Base-by-base conservation (phyloP, 2,797 vertebrate species). In the Rachycentron canadum region DNA sequence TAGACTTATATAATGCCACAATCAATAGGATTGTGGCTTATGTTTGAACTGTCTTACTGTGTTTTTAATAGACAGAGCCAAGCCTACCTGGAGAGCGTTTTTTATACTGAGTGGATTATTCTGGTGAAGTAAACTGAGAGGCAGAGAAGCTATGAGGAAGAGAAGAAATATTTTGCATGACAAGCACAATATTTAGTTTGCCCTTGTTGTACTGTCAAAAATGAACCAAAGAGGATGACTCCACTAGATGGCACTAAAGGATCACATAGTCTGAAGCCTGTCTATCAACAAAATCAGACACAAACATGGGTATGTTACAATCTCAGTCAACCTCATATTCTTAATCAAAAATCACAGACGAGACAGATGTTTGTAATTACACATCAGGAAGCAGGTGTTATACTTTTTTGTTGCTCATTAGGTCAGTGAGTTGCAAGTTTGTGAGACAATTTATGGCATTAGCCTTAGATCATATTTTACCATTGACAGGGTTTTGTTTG, bases 241-340 rank as follows among this genome's bases (percentile, higher is more conserved):
- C 61, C 91, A 89, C 77, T 58, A 90, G 91, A 82, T 89, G 86
- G 89, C 2, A 25, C 17, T 82, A 78, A 78, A 62, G 43, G 41
- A 62, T 72, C 56, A 76, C 30, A 3, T 1, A 30, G 50, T 1
- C 14, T 23, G 16, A 38, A 45, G 11, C 60, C 45, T 17, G 2
- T 19, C 26, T 23, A 30, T 13, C 13, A 61, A 56, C 56, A 64
- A 47, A 19, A 43, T 43, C 47, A 34, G 43, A 47, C 3, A 40
- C 32, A 25, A 14, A 26, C 0, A 30, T 21, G 2, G n/a, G 0
- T 4, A 38, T 9, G 50, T 50, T n/a, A 25, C 23, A 25, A 11
- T 49, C 1, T 11, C 47, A 28, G 25, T 17, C 1, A 32, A 34
- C 21, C 9, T 21, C 0, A 43, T 40, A 19, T 25, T 38, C 5